These are phyloP conservation scores for Drosophila stalkeri DNA, from an alignment of 2,888 invertebrate species.

Conservation along the genomic window DNA sequence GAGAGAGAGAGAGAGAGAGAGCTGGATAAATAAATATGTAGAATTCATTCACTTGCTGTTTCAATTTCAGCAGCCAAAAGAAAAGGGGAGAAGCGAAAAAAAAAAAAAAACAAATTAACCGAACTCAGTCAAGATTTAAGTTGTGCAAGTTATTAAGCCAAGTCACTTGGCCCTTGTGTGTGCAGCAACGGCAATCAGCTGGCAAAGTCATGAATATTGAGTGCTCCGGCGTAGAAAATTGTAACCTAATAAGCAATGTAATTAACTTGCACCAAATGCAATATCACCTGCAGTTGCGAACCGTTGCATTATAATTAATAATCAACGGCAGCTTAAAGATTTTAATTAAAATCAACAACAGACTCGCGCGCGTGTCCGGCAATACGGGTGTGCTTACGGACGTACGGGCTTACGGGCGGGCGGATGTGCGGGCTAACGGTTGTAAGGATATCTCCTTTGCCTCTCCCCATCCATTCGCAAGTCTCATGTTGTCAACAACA, in stretches of 20 bases:
- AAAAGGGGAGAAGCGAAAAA: too few species aligned
- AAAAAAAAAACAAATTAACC: neutral
- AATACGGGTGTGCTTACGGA: neutral
- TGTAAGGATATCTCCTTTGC: constrained; percentile 2
- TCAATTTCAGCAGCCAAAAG: too few species aligned
- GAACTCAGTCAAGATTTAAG: too few species aligned
- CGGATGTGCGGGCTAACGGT: neutral
- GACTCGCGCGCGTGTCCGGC: constrained; percentile 1
- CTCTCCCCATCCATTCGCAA: neutral
- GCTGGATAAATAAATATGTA: neutral
- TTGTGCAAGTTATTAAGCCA: neutral
- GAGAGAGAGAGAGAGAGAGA: too few species aligned
- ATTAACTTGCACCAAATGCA: constrained; percentile 23
- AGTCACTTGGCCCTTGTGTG: neutral
- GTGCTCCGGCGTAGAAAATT: neutral
- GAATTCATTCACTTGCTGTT: neutral
- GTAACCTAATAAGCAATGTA: constrained; percentile 35
- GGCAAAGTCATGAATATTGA: constrained; percentile 19
- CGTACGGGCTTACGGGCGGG: neutral
- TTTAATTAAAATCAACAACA: constrained; percentile 70
- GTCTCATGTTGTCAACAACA: constrained; percentile 32
- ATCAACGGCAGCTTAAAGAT: constrained; percentile 66
- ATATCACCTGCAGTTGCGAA: constrained; percentile 44
- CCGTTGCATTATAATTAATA: constrained; percentile 70
- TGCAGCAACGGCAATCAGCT: neutral